Base-by-base conservation (phyloP, 2,888 invertebrate species). In the Eutolmus rufibarbis region DNA sequence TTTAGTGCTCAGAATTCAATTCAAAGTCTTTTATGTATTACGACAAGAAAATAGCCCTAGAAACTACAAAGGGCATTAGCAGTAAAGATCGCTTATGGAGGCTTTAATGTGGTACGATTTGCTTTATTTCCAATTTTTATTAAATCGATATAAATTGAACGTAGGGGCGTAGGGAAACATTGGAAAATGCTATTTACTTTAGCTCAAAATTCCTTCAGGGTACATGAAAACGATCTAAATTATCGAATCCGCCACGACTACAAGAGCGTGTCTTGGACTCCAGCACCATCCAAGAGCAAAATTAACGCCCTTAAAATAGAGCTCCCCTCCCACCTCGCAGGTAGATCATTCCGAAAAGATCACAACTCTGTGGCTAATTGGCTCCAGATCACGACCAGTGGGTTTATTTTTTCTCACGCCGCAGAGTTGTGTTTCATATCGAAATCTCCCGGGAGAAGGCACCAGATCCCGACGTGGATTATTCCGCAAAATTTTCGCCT, bases 401-500 rank as follows among this genome's bases (percentile, higher is more conserved):
- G 23, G 19, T 66, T 66, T 66, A 23, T 66, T 66, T 66, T 78
- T 78, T 37, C 78, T 43, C 78, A 78, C 43, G 43, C 28, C 78
- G 12, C 9, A 77, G 37, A 8, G 28, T 9, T 19, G 34, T 66
- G 66, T 66, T 23, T 40, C 14, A 46, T 78, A 40, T 40, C 40
- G 19, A 19, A 40, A 78, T 28, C 78, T 23, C 23, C 4, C 37
- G n/a, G 16, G 56, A 37, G 2, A n/a, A 14, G n/a, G 31, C 19
- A 74, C 9, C 66, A 66, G 66, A 51, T 51, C 51, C 28, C 66
- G 66, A 37, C 16, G 37, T 46, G 74, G 40, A 85, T 85, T 86
- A 66, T 86, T 74, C 43, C n/a, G 14, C 56, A 66, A 74, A 40
- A 66, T 56, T 74, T 82, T 85, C 66, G 85, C 85, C n/a, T 37